Conservation (phyloP, 1,140 invertebrate genomes). For the Drosophila pectinifera region DNA sequence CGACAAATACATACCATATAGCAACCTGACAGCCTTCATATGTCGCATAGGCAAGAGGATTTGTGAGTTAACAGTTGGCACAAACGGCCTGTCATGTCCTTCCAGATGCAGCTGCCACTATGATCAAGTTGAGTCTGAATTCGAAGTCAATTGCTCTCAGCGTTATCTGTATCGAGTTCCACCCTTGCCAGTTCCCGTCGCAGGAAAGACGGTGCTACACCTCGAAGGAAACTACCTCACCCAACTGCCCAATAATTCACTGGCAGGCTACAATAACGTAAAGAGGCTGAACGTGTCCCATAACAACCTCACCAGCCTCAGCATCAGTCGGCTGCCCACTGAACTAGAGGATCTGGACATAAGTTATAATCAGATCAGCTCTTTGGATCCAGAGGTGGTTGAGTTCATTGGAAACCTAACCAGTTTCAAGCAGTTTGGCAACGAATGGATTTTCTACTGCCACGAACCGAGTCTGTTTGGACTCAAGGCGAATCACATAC, state of each 20-base stretch:
- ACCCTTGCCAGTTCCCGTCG: not conserved
- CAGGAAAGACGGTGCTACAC: not conserved
- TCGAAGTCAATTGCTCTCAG: constrained; percentile 2
- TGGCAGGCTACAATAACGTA: constrained; percentile 4
- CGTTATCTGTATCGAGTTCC: not conserved
- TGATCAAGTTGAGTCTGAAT: not conserved
- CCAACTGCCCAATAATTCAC: not conserved
- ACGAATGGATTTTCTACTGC: constrained; percentile 17
- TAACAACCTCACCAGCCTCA: constrained; percentile 9
- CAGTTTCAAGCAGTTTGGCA: constrained; percentile 1
- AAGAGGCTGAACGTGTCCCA: not conserved
- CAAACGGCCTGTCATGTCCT: constrained; percentile 5
- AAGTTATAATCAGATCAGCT: constrained; percentile 1
- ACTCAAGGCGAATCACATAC: not conserved
- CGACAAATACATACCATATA: not conserved
- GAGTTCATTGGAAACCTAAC: not conserved
- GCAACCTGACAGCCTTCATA: constrained; percentile 1
- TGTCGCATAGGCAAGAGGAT: not conserved
- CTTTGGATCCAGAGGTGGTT: not conserved
- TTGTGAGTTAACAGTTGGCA: not conserved
- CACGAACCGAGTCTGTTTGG: not conserved
- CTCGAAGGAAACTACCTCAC: not conserved
- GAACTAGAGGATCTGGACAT: constrained; percentile 4
- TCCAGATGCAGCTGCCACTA: not conserved
- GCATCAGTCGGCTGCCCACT: not conserved